phyloP scores from a whole-genome alignment of 2,888 invertebrate species.

The Drosophila neonasuta region DNA sequence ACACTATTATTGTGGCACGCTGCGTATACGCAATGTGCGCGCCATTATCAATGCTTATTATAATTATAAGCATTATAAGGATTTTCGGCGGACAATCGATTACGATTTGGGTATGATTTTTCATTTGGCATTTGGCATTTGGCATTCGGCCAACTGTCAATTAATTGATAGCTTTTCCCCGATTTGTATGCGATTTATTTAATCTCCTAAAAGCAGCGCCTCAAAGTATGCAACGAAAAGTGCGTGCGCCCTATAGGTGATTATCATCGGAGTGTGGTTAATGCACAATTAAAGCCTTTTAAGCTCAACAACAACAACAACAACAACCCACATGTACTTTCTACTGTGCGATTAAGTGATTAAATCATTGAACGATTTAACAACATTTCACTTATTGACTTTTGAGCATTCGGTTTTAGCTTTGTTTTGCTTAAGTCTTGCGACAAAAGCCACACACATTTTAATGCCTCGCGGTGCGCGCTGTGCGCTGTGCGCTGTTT shows the following conservation, averaged over 20 bases:
- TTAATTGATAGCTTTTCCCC: constrained; percentile 55
- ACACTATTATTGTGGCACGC: constrained; percentile 48
- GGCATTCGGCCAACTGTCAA: constrained; percentile 46
- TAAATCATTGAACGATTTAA: background rate
- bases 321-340: background rate
- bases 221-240: constrained; percentile 31
- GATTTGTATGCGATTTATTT: constrained; percentile 16
- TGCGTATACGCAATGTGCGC: constrained; percentile 31
- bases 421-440: constrained; percentile 10
- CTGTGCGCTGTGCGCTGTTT: background rate
- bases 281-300: constrained; percentile 16
- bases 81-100: constrained; percentile 5
- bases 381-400: constrained; percentile 10
- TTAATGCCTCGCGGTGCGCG: constrained; percentile 6
- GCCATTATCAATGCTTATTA: constrained; percentile 28
- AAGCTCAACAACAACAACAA: background rate
- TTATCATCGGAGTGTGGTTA: constrained; percentile 7
- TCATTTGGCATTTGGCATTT: constrained; percentile 32
- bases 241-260: background rate
- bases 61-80: constrained; percentile 48
- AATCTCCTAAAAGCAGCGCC: constrained; percentile 19
- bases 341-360: constrained; percentile 1
- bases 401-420: constrained; percentile 12
- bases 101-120: constrained; percentile 25
- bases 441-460: constrained; percentile 1